phyloP scores from a whole-genome alignment of 2,113 vertebrate genomes.

The Micromys minutus region DNA sequence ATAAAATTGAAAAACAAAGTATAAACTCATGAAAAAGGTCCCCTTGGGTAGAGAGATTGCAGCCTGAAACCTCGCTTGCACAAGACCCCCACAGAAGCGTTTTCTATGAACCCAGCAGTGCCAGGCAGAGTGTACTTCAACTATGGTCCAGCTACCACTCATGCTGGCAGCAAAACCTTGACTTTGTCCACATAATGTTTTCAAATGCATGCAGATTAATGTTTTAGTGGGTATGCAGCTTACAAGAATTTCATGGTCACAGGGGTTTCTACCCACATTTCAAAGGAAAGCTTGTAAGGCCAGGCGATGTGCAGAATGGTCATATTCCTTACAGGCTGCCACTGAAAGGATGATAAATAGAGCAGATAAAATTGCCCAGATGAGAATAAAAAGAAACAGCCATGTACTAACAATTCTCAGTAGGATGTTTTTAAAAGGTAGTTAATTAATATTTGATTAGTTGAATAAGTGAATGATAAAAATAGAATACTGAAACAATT shows the following conservation, averaged over 20 bases:
- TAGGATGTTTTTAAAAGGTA: neutral
- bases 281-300: neutral
- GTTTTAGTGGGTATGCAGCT: neutral
- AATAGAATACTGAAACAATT: neutral
- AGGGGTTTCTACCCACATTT: neutral
- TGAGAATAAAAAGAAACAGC: neutral
- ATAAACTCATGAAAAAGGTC: neutral
- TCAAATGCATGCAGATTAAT: neutral
- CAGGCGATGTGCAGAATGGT: neutral
- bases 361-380: neutral
- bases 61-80: neutral
- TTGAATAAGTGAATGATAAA: conserved; percentile 1
- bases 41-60: neutral
- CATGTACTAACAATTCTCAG: neutral
- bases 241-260: neutral
- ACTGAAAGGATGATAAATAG: neutral
- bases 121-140: neutral
- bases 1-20: too few relatives aligned
- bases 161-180: neutral
- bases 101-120: neutral
- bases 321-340: neutral
- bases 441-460: neutral
- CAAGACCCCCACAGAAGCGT: neutral
- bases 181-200: neutral
- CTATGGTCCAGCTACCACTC: neutral